Base-by-base conservation (phyloP, 2,113 vertebrate genomes). In the Otocyon megalotis region DNA sequence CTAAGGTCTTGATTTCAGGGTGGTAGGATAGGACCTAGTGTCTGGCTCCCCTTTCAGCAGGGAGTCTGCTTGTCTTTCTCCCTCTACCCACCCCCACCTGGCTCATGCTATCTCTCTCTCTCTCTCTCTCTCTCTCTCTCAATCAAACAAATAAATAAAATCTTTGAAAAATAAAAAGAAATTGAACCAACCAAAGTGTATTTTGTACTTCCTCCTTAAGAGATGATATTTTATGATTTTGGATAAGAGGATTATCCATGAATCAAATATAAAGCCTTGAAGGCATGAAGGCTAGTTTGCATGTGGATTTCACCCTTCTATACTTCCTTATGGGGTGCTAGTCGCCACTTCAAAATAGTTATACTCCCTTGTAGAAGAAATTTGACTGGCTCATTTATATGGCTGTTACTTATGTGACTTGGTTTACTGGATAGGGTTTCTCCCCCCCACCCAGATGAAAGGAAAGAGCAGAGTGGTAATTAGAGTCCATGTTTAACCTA, bases 391-490 rank as follows among this genome's bases (percentile, higher is more conserved):
- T 95, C 90, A 43, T 37, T 22, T 8, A 95, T 96, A 96, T 77
- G 89, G 12, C 43, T 81, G 1, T n/a, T 85, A 22, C 17, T 88
- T 71, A 69, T 53, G 16, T 14, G 30, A 97, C 92, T 82, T 97
- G 69, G 60, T 86, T 86, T 95, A 80, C 76, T 96, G 63, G 97
- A 97, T 95, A 30, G 22, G 93, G 65, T 97, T 98, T n/a, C 1
- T 26, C 43, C 43, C 43, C 43, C 6, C 43, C 43, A 43, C 6
- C 43, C 43, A 43, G 43, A 43, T 7, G 43, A 14, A 56, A 43
- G 32, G n/a, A 82, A 19, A 24, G 9, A 74, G 26, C 17, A 20
- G 19, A 69, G 35, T 76, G 4, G 81, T 35, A 90, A 93, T 83
- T 89, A 90, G 93, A 98, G 80, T 3, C 69, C 69, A 92, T 62